Percentiles rank a stretch among this genome's conserved stretches.
These are phyloP conservation scores for Chironomus riparius DNA, from an alignment of 2,888 invertebrate species.

Conservation along the genomic window DNA sequence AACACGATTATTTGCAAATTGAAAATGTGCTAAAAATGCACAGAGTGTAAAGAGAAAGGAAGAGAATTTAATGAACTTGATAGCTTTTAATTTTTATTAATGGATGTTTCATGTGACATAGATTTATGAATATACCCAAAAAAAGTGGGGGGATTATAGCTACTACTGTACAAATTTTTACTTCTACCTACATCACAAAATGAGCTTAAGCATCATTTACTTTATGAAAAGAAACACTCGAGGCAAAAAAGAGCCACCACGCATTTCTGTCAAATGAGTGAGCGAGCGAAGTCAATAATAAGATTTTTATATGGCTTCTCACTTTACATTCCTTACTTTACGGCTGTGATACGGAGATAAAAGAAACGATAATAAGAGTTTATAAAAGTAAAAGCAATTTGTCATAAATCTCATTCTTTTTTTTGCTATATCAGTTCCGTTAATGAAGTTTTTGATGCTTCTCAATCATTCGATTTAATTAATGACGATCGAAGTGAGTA, in stretches of 20 bases:
- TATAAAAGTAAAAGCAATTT: background rate
- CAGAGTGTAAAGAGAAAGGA: background rate
- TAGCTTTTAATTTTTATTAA: slow-evolving; percentile 18
- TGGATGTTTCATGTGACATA: slow-evolving; percentile 8
- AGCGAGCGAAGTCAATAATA: background rate
- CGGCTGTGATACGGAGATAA: no score
- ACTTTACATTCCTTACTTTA: background rate
- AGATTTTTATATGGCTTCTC: background rate
- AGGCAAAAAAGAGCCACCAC: no score
- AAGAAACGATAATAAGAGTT: background rate
- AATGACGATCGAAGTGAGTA: slow-evolving; percentile 5
- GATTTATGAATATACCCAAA: slow-evolving; percentile 5
- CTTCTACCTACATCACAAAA: no score
- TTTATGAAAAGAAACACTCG: background rate
- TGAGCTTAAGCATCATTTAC: background rate
- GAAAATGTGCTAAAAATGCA: no score
- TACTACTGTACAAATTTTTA: no score
- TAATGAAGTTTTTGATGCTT: background rate
- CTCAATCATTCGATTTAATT: background rate
- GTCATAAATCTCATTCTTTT: background rate
- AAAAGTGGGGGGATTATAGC: background rate
- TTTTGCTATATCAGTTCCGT: background rate
- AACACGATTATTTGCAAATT: no score
- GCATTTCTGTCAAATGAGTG: background rate
- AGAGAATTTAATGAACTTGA: slow-evolving; percentile 11